These are phyloP conservation scores for Vanacampus margaritifer DNA, from an alignment of 2,113 vertebrate genomes.

Conservation along the genomic window DNA sequence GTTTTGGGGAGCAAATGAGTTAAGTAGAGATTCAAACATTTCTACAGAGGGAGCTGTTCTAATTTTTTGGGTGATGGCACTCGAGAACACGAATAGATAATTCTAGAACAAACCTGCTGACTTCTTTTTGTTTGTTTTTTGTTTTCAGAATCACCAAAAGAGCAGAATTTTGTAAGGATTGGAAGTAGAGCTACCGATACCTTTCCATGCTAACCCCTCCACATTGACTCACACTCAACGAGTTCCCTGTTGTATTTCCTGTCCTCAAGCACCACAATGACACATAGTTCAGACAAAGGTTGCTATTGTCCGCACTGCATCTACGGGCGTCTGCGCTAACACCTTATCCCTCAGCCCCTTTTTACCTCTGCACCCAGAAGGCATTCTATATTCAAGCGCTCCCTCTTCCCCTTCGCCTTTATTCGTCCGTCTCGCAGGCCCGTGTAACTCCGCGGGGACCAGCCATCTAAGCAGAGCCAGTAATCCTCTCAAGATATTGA, in stretches of 20 bases:
- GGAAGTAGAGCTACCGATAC: too few relatives aligned
- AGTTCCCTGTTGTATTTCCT: constrained; percentile 8
- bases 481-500: constrained; percentile 74
- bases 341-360: not conserved
- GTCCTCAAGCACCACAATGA: not conserved
- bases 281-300: constrained; percentile 8
- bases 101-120: too few relatives aligned
- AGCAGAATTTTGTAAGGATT: too few relatives aligned
- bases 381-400: constrained; percentile 30
- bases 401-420: constrained; percentile 36
- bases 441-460: constrained; percentile 54
- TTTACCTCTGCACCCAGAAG: constrained; percentile 21
- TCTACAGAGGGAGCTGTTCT: too few relatives aligned
- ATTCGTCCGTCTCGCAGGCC: constrained; percentile 44
- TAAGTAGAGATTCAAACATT: too few relatives aligned
- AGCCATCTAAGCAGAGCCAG: constrained; percentile 52
- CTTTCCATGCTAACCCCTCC: not conserved
- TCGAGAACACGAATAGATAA: too few relatives aligned
- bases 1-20: too few relatives aligned
- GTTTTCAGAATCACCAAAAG: too few relatives aligned
- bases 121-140: too few relatives aligned
- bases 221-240: not conserved
- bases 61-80: too few relatives aligned
- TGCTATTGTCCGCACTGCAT: not conserved
- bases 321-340: constrained; percentile 4